phyloP scores from a whole-genome alignment of 2,888 invertebrate species.

The Sthenelais limicola region DNA sequence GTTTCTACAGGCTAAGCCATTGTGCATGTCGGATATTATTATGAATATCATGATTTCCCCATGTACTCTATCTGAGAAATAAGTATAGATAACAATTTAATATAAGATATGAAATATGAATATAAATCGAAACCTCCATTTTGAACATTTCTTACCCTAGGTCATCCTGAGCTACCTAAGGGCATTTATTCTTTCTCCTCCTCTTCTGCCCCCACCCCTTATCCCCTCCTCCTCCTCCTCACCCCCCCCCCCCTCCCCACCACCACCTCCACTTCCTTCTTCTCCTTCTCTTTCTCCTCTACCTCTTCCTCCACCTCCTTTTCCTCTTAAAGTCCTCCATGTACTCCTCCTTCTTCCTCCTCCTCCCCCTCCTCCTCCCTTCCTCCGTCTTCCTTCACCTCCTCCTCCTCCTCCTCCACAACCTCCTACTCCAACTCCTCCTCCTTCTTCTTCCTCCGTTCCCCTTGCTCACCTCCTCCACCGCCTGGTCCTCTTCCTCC shows the following conservation, averaged over 20 bases:
- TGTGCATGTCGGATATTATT: no score
- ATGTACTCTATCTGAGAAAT: no score
- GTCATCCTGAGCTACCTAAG: no score
- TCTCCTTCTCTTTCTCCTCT: background rate
- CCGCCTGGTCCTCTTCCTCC: background rate
- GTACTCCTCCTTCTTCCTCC: background rate
- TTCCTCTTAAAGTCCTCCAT: background rate
- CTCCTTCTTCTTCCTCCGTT: background rate
- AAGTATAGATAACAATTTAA: no score
- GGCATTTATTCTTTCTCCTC: background rate
- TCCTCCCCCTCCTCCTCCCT: background rate
- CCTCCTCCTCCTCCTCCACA: background rate
- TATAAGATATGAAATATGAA: no score
- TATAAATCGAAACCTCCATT: no score
- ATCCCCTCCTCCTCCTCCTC: slow-evolving; percentile 24
- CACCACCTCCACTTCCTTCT: background rate
- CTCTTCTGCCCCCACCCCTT: background rate
- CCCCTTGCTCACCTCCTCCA: background rate
- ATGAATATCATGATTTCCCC: no score
- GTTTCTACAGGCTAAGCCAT: no score
- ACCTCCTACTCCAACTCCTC: background rate
- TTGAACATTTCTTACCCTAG: no score
- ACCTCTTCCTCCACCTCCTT: background rate
- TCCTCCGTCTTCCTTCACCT: slow-evolving; percentile 1
- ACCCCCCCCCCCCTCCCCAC: background rate